A percentile compares a stretch with the other conserved stretches of the same genome.
Conservation (phyloP, 2,113 vertebrate genomes). For the Bettongia penicillata region DNA sequence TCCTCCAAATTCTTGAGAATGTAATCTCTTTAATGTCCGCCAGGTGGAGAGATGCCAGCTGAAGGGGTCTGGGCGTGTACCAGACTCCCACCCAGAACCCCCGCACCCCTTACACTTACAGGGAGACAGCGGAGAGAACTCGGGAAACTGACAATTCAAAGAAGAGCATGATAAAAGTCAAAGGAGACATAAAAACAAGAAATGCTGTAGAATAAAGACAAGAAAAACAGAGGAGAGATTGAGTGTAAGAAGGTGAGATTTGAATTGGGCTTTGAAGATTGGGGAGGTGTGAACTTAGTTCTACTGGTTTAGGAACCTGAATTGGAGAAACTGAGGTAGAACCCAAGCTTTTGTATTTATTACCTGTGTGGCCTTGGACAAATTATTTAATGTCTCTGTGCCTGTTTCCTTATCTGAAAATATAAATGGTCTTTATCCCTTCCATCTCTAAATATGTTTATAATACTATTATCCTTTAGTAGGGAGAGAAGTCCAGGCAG, state of each 20-base stretch:
- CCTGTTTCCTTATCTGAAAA: not conserved
- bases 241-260: no score
- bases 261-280: not conserved
- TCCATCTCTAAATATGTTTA: not conserved
- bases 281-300: not conserved
- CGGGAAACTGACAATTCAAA: not conserved
- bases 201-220: not conserved
- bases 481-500: no score
- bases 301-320: not conserved
- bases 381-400: not conserved
- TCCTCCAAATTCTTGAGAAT: not conserved
- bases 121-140: not conserved
- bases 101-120: not conserved
- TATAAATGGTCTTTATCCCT: not conserved
- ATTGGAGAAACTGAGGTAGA: not conserved
- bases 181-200: not conserved
- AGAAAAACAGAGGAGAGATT: no score
- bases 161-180: not conserved
- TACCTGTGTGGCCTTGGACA: not conserved
- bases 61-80: not conserved
- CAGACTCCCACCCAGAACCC: not conserved
- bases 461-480: not conserved
- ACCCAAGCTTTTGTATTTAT: not conserved
- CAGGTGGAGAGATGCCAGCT: not conserved
- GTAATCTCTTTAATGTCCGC: not conserved